Conservation (phyloP, 2,797 vertebrate species). For the Falco columbarius region DNA sequence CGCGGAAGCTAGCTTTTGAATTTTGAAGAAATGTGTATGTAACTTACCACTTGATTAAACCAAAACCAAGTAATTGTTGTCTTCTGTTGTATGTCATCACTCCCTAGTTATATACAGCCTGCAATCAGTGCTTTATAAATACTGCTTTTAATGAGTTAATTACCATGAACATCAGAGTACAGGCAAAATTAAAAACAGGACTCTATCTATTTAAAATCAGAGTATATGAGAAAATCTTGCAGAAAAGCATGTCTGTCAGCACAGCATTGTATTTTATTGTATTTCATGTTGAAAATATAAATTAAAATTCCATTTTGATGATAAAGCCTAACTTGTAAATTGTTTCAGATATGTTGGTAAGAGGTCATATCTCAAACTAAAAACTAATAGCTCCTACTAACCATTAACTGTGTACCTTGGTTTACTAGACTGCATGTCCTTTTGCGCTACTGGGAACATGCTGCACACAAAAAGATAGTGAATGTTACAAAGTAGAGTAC, state of each 20-base stretch:
- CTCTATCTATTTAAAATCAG: slow-evolving; percentile 5
- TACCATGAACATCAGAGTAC: background rate
- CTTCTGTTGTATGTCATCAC: background rate
- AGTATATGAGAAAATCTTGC: background rate
- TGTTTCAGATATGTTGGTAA: background rate
- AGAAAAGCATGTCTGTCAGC: slow-evolving; percentile 36
- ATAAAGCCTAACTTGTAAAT: slow-evolving; percentile 14
- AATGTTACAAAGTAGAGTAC: background rate
- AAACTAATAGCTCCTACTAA: background rate
- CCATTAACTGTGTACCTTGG: background rate
- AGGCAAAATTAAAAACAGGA: background rate
- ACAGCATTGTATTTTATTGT: slow-evolving; percentile 17
- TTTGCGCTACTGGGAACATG: background rate
- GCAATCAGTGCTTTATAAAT: slow-evolving; percentile 22
- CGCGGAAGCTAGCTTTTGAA: slow-evolving; percentile 86
- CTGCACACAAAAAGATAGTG: background rate
- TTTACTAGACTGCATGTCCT: background rate
- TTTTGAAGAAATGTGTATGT: slow-evolving; percentile 70
- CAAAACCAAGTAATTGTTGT: background rate
- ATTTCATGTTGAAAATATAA: slow-evolving; percentile 53
- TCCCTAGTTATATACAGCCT: slow-evolving; percentile 20
- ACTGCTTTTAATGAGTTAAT: background rate
- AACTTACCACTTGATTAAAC: background rate
- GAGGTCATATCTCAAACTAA: background rate
- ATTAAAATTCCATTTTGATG: slow-evolving; percentile 61